phyloP scores from a whole-genome alignment of 2,888 invertebrate genomes.

The Stenodema calcarata region DNA sequence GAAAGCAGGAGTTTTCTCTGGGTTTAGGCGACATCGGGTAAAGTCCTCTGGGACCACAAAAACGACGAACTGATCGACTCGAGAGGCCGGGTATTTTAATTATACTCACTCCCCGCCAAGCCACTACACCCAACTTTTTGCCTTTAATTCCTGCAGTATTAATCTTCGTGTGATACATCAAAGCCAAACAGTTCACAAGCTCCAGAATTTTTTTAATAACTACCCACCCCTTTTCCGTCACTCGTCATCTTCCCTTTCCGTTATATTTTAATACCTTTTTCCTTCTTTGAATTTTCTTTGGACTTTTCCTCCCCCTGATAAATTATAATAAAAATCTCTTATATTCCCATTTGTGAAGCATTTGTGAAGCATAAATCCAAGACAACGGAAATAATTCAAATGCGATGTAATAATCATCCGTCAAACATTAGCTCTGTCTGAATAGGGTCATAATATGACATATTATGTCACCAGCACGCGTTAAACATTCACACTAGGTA shows the following conservation, averaged over 20 bases:
- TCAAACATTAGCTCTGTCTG: too few species aligned
- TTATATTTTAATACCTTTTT: not conserved
- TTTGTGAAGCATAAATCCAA: too few species aligned
- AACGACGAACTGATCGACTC: slow-evolving; percentile 35
- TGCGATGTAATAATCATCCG: too few species aligned
- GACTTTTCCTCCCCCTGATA: not conserved
- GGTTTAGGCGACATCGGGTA: not conserved
- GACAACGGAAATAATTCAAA: too few species aligned
- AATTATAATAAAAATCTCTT: not conserved
- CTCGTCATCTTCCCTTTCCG: not conserved
- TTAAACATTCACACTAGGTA: too few species aligned
- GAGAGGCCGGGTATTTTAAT: slow-evolving; percentile 29
- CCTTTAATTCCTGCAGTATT: slow-evolving; percentile 21
- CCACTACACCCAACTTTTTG: not conserved
- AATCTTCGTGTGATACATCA: slow-evolving; percentile 45
- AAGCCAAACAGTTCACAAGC: slow-evolving; percentile 43
- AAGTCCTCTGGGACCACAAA: not conserved
- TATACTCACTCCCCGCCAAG: not conserved
- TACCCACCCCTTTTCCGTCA: not conserved
- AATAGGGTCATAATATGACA: too few species aligned
- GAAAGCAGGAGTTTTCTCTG: not conserved
- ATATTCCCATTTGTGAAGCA: not conserved
- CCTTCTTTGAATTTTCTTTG: too few species aligned
- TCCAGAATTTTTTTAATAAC: slow-evolving; percentile 34
- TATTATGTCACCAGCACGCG: too few species aligned